A percentile compares a stretch with the other conserved stretches of the same genome.
Conservation (phyloP, 1,140 invertebrate species). For the Drosophila kikkawai region DNA sequence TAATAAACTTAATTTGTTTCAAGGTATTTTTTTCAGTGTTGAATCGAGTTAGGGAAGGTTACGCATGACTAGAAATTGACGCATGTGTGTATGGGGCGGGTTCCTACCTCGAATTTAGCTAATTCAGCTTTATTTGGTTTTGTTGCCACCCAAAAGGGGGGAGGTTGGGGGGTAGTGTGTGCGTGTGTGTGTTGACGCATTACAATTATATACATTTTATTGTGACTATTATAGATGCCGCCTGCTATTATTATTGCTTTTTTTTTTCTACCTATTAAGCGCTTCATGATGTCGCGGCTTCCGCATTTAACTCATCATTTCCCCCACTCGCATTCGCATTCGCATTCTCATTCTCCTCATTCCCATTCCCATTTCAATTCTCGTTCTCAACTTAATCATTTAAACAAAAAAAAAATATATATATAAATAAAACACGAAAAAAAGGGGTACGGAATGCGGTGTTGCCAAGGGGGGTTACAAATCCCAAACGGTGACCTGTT, state of each 20-base stretch:
- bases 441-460: neutral
- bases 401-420: neutral
- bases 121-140: slow-evolving; percentile 29
- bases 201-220: slow-evolving; percentile 56
- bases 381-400: slow-evolving; percentile 22
- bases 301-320: slow-evolving; percentile 50
- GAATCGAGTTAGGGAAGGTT: slow-evolving; percentile 31
- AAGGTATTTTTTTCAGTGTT: slow-evolving; percentile 8
- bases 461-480: slow-evolving; percentile 19
- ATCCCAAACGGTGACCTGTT: slow-evolving; percentile 1
- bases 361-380: slow-evolving; percentile 17
- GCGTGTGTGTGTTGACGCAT: slow-evolving; percentile 30
- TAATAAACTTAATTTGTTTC: no score
- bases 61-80: slow-evolving; percentile 46
- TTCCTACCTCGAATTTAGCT: slow-evolving; percentile 25
- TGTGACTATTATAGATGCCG: slow-evolving; percentile 36
- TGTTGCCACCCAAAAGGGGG: slow-evolving; percentile 17
- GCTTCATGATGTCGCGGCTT: slow-evolving; percentile 30
- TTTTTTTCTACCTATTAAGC: slow-evolving; percentile 28
- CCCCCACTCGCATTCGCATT: slow-evolving; percentile 8
- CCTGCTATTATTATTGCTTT: slow-evolving; percentile 1
- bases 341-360: slow-evolving; percentile 8
- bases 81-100: slow-evolving; percentile 18
- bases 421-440: neutral
- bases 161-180: neutral